phyloP scores from a whole-genome alignment of 2,888 invertebrate species.

The Sialis lutaria region DNA sequence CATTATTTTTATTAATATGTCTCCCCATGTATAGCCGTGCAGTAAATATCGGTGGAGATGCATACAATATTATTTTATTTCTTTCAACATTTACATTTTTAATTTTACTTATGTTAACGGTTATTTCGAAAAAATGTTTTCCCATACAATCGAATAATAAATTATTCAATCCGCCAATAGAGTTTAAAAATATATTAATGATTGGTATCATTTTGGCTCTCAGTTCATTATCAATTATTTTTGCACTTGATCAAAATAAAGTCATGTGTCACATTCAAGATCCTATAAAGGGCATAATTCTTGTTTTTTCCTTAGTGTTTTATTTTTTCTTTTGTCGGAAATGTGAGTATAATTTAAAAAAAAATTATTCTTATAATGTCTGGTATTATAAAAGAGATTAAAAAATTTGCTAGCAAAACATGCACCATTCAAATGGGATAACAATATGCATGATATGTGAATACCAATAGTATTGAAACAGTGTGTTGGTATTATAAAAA shows the following conservation, averaged over 20 bases:
- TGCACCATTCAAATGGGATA: too few species aligned
- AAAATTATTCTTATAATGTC: neutral
- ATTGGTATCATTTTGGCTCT: slow-evolving; percentile 27
- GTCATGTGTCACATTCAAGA: slow-evolving; percentile 42
- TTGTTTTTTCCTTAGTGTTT: slow-evolving; percentile 36
- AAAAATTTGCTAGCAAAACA: too few species aligned
- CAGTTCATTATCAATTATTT: slow-evolving; percentile 29
- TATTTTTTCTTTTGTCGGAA: slow-evolving; percentile 41
- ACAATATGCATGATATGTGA: too few species aligned
- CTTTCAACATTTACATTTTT: slow-evolving; percentile 16
- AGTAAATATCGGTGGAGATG: slow-evolving; percentile 19
- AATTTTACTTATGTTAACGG: slow-evolving; percentile 15
- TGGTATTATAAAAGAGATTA: too few species aligned
- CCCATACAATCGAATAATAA: slow-evolving; percentile 13
- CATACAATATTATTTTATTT: slow-evolving; percentile 20
- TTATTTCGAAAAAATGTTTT: slow-evolving; percentile 16
- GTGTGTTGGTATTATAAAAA: too few species aligned
- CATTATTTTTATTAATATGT: slow-evolving; percentile 29
- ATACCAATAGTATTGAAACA: too few species aligned
- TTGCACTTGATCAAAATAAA: slow-evolving; percentile 30
- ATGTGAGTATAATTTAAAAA: slow-evolving; percentile 23
- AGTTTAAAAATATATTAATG: slow-evolving; percentile 24
- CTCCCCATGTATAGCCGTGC: slow-evolving; percentile 32
- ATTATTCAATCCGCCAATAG: slow-evolving; percentile 21
- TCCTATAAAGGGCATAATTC: slow-evolving; percentile 36